Evolutionary conservation across 2,888 invertebrate species (phyloP).

Genomic region (Mesochorus sp.): DNA sequence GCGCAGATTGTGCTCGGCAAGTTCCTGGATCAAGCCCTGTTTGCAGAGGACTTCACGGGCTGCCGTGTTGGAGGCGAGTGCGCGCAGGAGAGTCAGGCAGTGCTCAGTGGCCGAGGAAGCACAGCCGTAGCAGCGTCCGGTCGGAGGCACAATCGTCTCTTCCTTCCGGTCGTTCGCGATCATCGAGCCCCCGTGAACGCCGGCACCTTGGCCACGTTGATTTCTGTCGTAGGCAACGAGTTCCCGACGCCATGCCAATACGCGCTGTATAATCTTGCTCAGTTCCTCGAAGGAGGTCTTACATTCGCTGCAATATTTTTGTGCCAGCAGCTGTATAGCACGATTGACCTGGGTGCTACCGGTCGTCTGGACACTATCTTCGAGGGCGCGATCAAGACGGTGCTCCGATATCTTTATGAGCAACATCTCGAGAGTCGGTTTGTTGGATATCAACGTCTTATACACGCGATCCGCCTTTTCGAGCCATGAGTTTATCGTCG

Average conservation of each 20-base stretch:
- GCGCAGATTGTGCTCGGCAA: conserved; percentile 94
- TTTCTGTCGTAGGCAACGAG: conserved; percentile 95
- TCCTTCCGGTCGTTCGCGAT: conserved; percentile 58
- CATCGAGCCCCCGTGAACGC: conserved; percentile 41
- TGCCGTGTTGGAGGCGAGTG: conserved; percentile 91
- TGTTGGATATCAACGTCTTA: conserved; percentile 93
- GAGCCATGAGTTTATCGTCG: conserved; percentile 93
- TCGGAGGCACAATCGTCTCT: conserved; percentile 73
- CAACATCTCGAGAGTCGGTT: conserved; percentile 94
- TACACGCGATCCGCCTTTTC: conserved; percentile 98
- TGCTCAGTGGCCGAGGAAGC: conserved; percentile 96
- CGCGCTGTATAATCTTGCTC: conserved; percentile 94
- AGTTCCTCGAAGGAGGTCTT: conserved; percentile 97
- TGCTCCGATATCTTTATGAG: conserved; percentile 95
- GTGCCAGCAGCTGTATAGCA: conserved; percentile 96
- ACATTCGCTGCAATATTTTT: conserved; percentile 97
- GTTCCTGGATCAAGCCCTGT: conserved; percentile 93
- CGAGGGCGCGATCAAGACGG: conserved; percentile 87
- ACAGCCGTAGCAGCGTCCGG: conserved; percentile 92
- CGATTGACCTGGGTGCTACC: conserved; percentile 90
- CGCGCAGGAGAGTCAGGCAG: conserved; percentile 94
- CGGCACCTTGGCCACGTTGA: conserved; percentile 86
- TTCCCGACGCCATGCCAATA: conserved; percentile 94
- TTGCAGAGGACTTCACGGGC: conserved; percentile 90
- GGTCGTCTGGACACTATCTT: conserved; percentile 84